Evolutionary conservation across 2,888 invertebrate genomes (phyloP).

Genomic region (Tribolium freemani): DNA sequence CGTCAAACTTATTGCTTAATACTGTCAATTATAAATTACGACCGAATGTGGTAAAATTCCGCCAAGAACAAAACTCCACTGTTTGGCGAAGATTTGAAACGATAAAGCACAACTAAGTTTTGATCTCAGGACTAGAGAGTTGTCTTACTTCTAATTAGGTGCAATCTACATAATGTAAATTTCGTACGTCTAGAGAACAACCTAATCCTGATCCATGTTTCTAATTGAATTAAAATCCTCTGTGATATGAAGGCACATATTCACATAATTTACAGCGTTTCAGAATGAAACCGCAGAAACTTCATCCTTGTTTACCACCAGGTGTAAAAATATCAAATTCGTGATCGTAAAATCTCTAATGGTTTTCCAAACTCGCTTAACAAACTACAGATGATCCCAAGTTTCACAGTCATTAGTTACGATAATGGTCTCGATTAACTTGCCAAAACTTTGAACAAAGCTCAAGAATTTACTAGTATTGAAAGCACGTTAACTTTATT

Average conservation of each 20-base stretch:
- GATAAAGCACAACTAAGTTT: neutral
- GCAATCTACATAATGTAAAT: slow-evolving; percentile 48
- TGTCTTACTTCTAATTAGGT: slow-evolving; percentile 46
- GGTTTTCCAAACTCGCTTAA: slow-evolving; percentile 8
- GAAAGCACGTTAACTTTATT: slow-evolving; percentile 18
- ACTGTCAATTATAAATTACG: slow-evolving; percentile 27
- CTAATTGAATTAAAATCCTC: slow-evolving; percentile 34
- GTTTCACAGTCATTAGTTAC: slow-evolving; percentile 29
- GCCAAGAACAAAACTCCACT: neutral
- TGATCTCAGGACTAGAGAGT: neutral
- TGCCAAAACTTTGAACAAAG: slow-evolving; percentile 23
- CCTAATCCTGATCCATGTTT: slow-evolving; percentile 24
- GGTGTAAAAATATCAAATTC: neutral
- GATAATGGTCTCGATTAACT: slow-evolving; percentile 20
- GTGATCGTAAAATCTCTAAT: neutral
- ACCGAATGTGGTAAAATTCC: slow-evolving; percentile 11
- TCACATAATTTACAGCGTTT: neutral
- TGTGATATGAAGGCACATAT: slow-evolving; percentile 1
- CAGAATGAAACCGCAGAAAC: neutral
- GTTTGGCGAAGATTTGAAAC: neutral
- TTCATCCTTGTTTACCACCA: neutral
- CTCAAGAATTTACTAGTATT: slow-evolving; percentile 27
- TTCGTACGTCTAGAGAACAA: slow-evolving; percentile 43
- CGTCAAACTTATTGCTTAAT: slow-evolving; percentile 35
- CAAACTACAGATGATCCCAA: slow-evolving; percentile 29